phyloP scores from a whole-genome alignment of 37 sponge, comb jelly and placozoan species.

The Haliclona indistincta region DNA sequence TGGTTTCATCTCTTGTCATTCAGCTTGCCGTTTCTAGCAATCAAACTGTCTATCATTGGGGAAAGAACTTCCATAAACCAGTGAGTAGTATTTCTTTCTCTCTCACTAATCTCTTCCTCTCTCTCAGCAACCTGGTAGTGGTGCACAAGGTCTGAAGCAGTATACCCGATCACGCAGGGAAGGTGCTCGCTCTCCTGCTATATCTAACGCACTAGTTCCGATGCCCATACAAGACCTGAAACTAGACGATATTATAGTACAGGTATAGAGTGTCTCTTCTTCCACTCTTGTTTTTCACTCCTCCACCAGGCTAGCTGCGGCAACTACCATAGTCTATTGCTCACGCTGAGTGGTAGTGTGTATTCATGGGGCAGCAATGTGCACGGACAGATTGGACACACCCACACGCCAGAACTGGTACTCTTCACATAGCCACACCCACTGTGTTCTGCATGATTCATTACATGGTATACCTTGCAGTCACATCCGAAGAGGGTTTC shows the following conservation, averaged over 20 bases:
- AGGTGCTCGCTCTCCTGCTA: neutral
- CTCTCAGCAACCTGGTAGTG: neutral
- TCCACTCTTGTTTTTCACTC: neutral
- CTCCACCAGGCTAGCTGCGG: slow-evolving; percentile 76
- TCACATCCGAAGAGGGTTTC: slow-evolving; percentile 25
- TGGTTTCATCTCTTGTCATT: neutral
- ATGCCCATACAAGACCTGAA: neutral
- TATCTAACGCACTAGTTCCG: slow-evolving; percentile 25
- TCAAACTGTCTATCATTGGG: slow-evolving; percentile 58
- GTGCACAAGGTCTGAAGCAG: slow-evolving; percentile 14
- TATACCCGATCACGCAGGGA: slow-evolving; percentile 27
- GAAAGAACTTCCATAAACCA: slow-evolving; percentile 47
- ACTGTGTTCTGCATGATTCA: too few relatives aligned
- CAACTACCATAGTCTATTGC: slow-evolving; percentile 65
- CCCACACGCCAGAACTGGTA: slow-evolving; percentile 38
- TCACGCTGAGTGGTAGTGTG: slow-evolving; percentile 60
- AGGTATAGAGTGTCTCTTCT: slow-evolving; percentile 15
- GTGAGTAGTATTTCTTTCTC: neutral
- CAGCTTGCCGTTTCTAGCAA: slow-evolving; percentile 58
- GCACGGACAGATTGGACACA: slow-evolving; percentile 61
- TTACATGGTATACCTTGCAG: slow-evolving; percentile 46
- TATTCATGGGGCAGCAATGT: slow-evolving; percentile 80
- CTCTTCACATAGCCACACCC: neutral
- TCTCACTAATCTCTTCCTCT: neutral
- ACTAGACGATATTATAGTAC: slow-evolving; percentile 32